These are phyloP conservation scores for Vulpes ferrilata DNA, from an alignment of 2,113 vertebrate species.

Conservation along the genomic window DNA sequence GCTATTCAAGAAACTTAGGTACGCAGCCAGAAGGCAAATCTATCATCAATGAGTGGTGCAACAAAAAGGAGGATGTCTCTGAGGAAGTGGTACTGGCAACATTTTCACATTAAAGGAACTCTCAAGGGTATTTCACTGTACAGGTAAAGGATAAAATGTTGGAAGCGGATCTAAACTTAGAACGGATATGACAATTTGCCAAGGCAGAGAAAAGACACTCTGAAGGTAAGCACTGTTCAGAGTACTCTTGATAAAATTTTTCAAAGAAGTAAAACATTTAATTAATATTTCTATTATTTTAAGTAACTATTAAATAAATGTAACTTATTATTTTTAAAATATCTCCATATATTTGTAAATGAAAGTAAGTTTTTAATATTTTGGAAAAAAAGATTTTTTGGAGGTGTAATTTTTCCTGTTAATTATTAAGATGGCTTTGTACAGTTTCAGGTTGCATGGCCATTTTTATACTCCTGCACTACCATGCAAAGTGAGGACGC, in stretches of 20 bases:
- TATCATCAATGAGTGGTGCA: neutral
- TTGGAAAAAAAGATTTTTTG: neutral
- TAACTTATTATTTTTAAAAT: neutral
- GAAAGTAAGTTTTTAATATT: conserved; percentile 35
- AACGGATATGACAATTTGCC: neutral
- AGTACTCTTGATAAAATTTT: neutral
- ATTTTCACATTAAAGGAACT: conserved; percentile 20
- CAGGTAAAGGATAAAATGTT: conserved; percentile 23
- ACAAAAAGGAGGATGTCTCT: neutral
- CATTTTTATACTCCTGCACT: conserved; percentile 29
- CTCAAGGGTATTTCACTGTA: neutral
- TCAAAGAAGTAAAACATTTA: conserved; percentile 21
- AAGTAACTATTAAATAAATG: neutral
- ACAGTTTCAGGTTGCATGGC: neutral
- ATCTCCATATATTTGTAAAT: neutral
- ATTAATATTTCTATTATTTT: neutral
- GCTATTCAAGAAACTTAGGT: neutral
- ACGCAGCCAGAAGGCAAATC: neutral
- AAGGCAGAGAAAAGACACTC: neutral
- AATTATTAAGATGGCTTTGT: conserved; percentile 16
- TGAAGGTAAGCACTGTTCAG: neutral
- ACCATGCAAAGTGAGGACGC: neutral
- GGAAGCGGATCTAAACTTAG: neutral
- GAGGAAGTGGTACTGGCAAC: neutral
- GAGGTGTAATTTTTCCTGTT: neutral